Evolutionary conservation across 2,797 vertebrate species (phyloP).

Genomic region (Thaleichthys pacificus): DNA sequence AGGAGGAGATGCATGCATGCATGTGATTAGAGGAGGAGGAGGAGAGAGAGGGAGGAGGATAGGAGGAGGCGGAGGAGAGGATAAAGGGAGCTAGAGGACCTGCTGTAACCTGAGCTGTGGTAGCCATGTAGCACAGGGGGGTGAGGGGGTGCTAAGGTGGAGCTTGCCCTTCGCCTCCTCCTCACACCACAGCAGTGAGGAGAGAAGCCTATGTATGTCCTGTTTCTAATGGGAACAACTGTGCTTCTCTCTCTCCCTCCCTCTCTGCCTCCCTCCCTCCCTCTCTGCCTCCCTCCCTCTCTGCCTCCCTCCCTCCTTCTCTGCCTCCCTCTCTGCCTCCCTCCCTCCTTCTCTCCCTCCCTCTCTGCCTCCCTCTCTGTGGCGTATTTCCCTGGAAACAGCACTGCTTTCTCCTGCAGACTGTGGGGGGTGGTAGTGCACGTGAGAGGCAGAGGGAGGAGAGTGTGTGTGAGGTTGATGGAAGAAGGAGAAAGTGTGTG

Average conservation of each 20-base stretch:
- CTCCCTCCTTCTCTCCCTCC: no score
- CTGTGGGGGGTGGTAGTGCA: constrained; percentile 13
- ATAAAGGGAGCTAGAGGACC: not conserved
- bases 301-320: no score
- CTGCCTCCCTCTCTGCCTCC: no score
- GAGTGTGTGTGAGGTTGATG: not conserved
- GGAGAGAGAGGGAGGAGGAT: not conserved
- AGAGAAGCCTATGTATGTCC: constrained; percentile 20
- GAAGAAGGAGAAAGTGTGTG: not conserved
- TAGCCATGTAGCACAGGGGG: not conserved
- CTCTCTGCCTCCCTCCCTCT: no score
- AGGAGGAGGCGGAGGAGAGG: not conserved
- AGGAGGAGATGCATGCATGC: not conserved
- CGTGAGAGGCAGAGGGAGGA: not conserved
- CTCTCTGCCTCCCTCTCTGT: not conserved
- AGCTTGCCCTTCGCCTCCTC: not conserved
- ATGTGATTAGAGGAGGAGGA: not conserved
- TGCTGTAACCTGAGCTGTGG: no score
- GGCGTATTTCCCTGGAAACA: constrained; percentile 17
- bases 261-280: no score
- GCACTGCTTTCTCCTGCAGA: constrained; percentile 15
- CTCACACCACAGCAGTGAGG: not conserved
- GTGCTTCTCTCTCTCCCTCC: not conserved
- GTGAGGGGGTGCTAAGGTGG: not conserved
- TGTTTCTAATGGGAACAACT: not conserved